phyloP scores from a whole-genome alignment of 2,797 vertebrate genomes.

The Darevskia nairensis region DNA sequence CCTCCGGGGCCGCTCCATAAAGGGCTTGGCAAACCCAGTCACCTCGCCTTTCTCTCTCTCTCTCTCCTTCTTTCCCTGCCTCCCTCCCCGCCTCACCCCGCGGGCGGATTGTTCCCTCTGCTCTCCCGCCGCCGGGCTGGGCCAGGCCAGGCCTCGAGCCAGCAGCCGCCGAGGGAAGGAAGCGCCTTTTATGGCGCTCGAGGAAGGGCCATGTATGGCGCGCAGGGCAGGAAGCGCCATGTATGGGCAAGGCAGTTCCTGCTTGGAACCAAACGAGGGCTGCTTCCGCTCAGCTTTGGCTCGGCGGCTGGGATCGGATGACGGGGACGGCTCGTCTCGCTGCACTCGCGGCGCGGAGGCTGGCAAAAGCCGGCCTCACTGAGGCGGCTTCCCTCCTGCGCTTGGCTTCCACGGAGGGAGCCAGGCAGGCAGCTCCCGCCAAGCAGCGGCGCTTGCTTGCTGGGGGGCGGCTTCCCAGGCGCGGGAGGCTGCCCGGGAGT shows the following conservation, averaged over 20 bases:
- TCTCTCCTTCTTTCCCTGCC: background rate
- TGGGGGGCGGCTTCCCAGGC: background rate
- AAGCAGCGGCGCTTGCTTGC: background rate
- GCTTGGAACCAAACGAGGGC: conserved; percentile 69
- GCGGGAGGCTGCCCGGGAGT: background rate
- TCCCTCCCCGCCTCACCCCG: background rate
- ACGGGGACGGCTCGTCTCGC: conserved; percentile 42
- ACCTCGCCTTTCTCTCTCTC: background rate
- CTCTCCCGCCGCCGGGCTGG: conserved; percentile 34
- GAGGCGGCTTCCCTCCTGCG: background rate
- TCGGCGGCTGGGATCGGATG: conserved; percentile 80
- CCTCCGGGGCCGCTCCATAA: background rate
- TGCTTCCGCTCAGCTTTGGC: conserved; percentile 83
- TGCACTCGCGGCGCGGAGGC: conserved; percentile 22
- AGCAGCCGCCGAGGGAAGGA: conserved; percentile 71
- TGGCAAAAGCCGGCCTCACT: conserved; percentile 53
- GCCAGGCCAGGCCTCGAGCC: conserved; percentile 79
- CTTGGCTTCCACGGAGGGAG: background rate
- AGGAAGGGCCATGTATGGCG: conserved; percentile 86
- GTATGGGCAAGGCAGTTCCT: conserved; percentile 80
- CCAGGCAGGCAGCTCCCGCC: background rate
- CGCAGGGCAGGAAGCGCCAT: conserved; percentile 77
- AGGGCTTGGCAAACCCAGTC: background rate
- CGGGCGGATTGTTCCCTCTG: background rate
- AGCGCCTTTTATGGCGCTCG: conserved; percentile 84